phyloP scores from a whole-genome alignment of 2,888 invertebrate species.

The Spodoptera picta region DNA sequence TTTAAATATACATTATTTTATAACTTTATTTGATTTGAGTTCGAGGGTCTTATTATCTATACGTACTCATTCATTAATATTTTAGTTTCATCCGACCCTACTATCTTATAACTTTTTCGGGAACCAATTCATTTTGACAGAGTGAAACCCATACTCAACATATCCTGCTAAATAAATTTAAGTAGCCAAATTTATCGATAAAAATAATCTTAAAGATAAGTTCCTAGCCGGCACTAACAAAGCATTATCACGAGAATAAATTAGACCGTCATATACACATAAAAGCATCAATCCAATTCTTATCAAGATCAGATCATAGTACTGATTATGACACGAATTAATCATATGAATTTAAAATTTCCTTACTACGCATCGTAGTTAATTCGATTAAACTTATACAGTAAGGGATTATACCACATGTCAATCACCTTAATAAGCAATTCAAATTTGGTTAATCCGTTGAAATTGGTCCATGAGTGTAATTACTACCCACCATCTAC shows the following conservation, averaged over 20 bases:
- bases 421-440: slow-evolving; percentile 85
- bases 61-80: too few relatives aligned
- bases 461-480: slow-evolving; percentile 71
- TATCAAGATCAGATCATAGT: slow-evolving; percentile 72
- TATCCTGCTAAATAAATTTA: too few relatives aligned
- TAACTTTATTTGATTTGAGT: too few relatives aligned
- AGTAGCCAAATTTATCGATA: too few relatives aligned
- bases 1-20: neutral
- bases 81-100: too few relatives aligned
- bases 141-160: too few relatives aligned
- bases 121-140: too few relatives aligned
- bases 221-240: slow-evolving; percentile 18
- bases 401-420: slow-evolving; percentile 76
- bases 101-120: too few relatives aligned
- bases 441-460: slow-evolving; percentile 84
- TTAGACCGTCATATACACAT: slow-evolving; percentile 66
- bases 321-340: slow-evolving; percentile 66
- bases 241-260: slow-evolving; percentile 63
- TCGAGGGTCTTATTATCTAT: too few relatives aligned
- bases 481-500: slow-evolving; percentile 66
- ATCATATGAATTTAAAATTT: slow-evolving; percentile 60
- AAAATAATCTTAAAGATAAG: too few relatives aligned
- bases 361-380: slow-evolving; percentile 50
- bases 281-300: slow-evolving; percentile 65
- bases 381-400: slow-evolving; percentile 76